Evolutionary conservation across 2,797 vertebrate genomes (phyloP).

Genomic region (Peromyscus attwateri): DNA sequence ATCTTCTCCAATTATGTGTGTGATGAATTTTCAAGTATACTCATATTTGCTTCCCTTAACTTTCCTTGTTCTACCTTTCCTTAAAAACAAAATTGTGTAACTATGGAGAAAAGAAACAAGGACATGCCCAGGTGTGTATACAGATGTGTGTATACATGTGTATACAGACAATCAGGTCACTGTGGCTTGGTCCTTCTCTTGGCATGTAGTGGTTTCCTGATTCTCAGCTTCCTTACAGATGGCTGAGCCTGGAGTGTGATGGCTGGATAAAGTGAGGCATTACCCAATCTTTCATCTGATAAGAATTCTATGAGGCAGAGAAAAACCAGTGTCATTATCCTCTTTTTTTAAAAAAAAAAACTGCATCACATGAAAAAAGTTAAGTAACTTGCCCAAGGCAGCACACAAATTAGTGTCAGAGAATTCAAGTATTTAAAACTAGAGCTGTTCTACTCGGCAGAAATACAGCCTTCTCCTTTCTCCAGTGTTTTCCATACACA

Average conservation of each 20-base stretch:
- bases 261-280: constrained; percentile 60
- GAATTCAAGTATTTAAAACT: constrained; percentile 67
- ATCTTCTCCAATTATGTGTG: neutral
- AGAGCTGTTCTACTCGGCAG: neutral
- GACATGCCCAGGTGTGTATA: neutral
- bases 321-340: constrained; percentile 67
- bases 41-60: neutral
- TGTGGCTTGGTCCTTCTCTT: constrained; percentile 10
- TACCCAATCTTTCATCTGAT: constrained; percentile 64
- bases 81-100: neutral
- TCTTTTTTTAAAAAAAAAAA: constrained; percentile 53
- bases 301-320: constrained; percentile 70
- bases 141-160: no score
- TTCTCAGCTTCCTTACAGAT: constrained; percentile 34
- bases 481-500: constrained; percentile 6
- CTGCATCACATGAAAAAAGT: constrained; percentile 58
- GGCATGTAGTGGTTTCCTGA: neutral
- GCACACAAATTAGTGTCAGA: constrained; percentile 55
- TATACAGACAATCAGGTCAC: neutral
- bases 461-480: neutral
- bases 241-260: constrained; percentile 11
- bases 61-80: neutral
- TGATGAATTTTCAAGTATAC: neutral
- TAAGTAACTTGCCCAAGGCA: constrained; percentile 72
- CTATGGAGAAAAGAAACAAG: neutral